These are phyloP conservation scores for Coreoperca whiteheadi DNA, from an alignment of 2,113 vertebrate genomes.

Conservation along the genomic window DNA sequence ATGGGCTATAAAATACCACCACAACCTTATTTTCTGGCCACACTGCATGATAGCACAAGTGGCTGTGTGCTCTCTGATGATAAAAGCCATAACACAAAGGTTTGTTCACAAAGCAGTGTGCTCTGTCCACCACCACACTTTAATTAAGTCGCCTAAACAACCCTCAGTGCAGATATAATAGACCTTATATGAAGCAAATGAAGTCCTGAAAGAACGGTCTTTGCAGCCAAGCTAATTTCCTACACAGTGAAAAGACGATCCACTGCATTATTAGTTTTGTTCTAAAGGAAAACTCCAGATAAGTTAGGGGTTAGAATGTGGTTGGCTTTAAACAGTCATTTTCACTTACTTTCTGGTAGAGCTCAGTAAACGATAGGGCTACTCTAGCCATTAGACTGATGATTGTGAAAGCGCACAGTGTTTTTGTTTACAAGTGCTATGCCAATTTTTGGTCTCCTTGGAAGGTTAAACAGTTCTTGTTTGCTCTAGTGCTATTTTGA, in stretches of 20 bases:
- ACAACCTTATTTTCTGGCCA: slow-evolving; percentile 4
- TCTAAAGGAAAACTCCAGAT: slow-evolving; percentile 42
- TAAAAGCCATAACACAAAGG: slow-evolving; percentile 67
- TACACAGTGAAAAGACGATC: slow-evolving; percentile 15
- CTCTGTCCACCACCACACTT: slow-evolving; percentile 60
- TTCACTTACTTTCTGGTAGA: slow-evolving; percentile 39
- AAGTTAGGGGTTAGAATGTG: slow-evolving; percentile 43
- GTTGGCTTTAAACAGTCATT: slow-evolving; percentile 41
- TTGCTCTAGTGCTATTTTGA: slow-evolving; percentile 25
- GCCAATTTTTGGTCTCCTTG: slow-evolving; percentile 37
- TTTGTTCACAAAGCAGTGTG: slow-evolving; percentile 54
- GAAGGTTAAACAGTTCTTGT: slow-evolving; percentile 53
- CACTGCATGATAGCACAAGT: slow-evolving; percentile 39
- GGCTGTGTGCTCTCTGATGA: slow-evolving; percentile 45
- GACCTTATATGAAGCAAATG: slow-evolving; percentile 64
- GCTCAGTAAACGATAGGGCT: slow-evolving; percentile 8
- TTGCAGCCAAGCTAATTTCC: slow-evolving; percentile 49
- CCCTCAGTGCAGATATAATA: slow-evolving; percentile 67
- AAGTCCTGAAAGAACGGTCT: slow-evolving; percentile 47
- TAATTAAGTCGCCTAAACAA: slow-evolving; percentile 77
- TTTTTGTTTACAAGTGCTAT: slow-evolving; percentile 55
- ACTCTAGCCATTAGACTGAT: slow-evolving; percentile 38
- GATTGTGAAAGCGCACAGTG: slow-evolving; percentile 26
- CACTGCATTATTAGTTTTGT: slow-evolving; percentile 32
- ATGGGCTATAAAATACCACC: slow-evolving; percentile 43